These are phyloP conservation scores for Liparis tanakae DNA, from an alignment of 2,797 vertebrate genomes.

Conservation along the genomic window DNA sequence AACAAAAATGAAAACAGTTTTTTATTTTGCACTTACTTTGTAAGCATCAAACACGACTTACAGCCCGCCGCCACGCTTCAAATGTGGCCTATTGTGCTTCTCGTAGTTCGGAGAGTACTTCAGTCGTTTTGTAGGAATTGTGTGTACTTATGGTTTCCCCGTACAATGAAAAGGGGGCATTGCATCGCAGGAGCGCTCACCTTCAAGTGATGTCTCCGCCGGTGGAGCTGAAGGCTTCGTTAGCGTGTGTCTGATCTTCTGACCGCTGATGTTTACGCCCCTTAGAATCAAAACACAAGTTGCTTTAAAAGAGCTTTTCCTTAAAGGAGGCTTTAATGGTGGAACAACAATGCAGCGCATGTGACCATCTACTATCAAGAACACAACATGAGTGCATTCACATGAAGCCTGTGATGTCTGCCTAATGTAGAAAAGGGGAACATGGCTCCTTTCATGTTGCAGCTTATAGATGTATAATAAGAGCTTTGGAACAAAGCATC, in stretches of 20 bases:
- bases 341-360: neutral
- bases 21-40: neutral
- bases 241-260: neutral
- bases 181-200: too few species aligned
- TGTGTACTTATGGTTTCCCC: neutral
- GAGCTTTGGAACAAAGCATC: constrained; percentile 35
- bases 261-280: neutral
- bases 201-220: neutral
- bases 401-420: constrained; percentile 10
- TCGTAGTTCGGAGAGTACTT: neutral
- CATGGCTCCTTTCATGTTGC: constrained; percentile 26
- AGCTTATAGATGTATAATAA: constrained; percentile 1
- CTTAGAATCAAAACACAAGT: neutral
- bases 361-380: neutral
- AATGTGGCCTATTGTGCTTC: neutral
- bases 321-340: neutral
- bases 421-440: constrained; percentile 24
- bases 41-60: neutral
- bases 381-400: neutral
- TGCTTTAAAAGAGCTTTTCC: neutral
- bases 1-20: neutral
- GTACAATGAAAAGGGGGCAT: neutral
- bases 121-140: neutral
- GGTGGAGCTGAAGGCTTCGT: neutral
- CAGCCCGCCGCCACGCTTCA: neutral